Conservation (phyloP, 2,888 invertebrate genomes). For the Sarcophaga subvicina region DNA sequence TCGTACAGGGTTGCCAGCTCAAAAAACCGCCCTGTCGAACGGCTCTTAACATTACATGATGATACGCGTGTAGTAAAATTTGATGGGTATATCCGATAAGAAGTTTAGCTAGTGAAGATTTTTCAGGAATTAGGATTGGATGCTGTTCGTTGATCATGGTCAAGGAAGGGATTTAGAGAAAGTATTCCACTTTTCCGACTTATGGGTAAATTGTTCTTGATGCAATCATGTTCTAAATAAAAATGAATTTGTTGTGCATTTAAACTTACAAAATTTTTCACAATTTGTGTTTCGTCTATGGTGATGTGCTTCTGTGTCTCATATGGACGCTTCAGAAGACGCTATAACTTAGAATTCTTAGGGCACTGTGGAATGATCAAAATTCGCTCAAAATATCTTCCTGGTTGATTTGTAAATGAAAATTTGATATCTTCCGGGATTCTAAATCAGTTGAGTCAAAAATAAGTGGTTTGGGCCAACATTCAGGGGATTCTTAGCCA, state of each 20-base stretch:
- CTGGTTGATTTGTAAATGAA: background rate
- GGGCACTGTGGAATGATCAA: background rate
- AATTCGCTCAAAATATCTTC: slow-evolving; percentile 16
- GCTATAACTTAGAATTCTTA: slow-evolving; percentile 21
- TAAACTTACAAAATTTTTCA: too few relatives aligned
- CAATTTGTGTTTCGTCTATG: background rate
- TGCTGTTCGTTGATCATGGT: background rate
- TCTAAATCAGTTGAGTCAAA: background rate
- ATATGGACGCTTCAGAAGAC: background rate
- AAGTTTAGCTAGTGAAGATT: background rate
- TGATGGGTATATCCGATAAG: too few relatives aligned
- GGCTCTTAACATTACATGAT: too few relatives aligned
- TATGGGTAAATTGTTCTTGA: background rate
- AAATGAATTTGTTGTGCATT: background rate
- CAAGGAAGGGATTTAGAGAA: too few relatives aligned
- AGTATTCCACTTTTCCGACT: background rate
- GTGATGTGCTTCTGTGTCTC: background rate
- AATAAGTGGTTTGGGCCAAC: background rate
- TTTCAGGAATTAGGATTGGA: slow-evolving; percentile 1
- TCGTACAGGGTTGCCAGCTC: too few relatives aligned
- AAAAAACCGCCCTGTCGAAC: too few relatives aligned
- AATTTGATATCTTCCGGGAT: background rate
- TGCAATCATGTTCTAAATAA: background rate
- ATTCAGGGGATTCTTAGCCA: background rate
- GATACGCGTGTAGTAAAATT: too few relatives aligned